Conservation (phyloP, 2,888 invertebrate species). For the Drosophila atroscutellata region DNA sequence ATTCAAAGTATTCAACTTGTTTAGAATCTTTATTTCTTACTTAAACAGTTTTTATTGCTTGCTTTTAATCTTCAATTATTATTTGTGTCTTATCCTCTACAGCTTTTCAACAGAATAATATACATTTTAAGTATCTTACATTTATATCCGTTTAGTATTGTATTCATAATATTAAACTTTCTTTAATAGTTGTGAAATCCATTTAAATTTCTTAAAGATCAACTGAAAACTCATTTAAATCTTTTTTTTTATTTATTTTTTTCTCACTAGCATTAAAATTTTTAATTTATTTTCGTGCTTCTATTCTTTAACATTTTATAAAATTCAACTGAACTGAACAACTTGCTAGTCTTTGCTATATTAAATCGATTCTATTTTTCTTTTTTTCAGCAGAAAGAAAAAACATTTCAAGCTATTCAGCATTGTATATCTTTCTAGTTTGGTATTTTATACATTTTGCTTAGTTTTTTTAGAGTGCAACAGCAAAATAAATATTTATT, state of each 20-base stretch:
- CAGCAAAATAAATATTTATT: neutral
- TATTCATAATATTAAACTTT: neutral
- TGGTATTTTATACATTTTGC: too few species aligned
- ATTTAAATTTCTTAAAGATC: neutral
- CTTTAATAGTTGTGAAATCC: too few species aligned
- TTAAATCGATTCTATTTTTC: neutral
- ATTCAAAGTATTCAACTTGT: neutral
- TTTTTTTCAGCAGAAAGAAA: neutral
- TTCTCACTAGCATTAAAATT: neutral
- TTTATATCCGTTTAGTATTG: neutral
- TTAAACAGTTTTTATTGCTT: too few species aligned
- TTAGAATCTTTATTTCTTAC: neutral
- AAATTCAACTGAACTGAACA: too few species aligned
- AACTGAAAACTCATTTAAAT: too few species aligned
- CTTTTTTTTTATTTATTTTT: neutral
- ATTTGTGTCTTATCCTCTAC: too few species aligned
- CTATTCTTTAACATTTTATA: neutral
- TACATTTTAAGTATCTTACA: neutral
- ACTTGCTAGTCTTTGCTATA: too few species aligned
- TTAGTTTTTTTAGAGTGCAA: neutral
- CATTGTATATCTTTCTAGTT: fast-evolving
- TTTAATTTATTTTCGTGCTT: neutral
- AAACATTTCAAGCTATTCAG: fast-evolving
- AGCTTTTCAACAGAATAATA: neutral
- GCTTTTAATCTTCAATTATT: neutral